phyloP scores from a whole-genome alignment of 2,888 invertebrate genomes.

The Hoplodrina blanda region DNA sequence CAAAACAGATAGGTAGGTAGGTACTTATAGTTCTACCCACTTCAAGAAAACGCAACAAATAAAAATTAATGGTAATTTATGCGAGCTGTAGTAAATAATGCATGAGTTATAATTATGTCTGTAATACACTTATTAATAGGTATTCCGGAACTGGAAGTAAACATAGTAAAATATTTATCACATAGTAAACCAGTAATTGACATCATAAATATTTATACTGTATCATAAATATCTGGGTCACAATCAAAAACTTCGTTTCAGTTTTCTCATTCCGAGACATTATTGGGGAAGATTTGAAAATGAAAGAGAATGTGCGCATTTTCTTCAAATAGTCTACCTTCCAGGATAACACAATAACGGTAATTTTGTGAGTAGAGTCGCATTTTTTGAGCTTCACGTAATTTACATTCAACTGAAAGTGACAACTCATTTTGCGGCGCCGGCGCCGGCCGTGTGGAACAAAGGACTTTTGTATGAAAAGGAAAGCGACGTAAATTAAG shows the following conservation, averaged over 20 bases:
- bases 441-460: too few relatives aligned
- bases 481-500: too few relatives aligned
- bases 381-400: too few relatives aligned
- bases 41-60: constrained; percentile 12
- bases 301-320: neutral
- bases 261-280: neutral
- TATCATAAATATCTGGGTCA: neutral
- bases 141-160: constrained; percentile 21
- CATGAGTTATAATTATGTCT: constrained; percentile 14
- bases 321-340: neutral
- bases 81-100: neutral
- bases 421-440: too few relatives aligned
- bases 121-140: neutral
- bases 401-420: too few relatives aligned
- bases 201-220: too few relatives aligned
- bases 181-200: constrained; percentile 5
- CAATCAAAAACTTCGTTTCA: neutral
- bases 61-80: constrained; percentile 28
- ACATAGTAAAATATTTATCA: constrained; percentile 8
- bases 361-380: too few relatives aligned
- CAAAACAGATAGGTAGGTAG: neutral
- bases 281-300: neutral
- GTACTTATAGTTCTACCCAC: neutral
- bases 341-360: neutral
- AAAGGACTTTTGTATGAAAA: too few relatives aligned